Evolutionary conservation across 1,140 invertebrate genomes (phyloP).

Genomic region (Caenorhabditis remanei): DNA sequence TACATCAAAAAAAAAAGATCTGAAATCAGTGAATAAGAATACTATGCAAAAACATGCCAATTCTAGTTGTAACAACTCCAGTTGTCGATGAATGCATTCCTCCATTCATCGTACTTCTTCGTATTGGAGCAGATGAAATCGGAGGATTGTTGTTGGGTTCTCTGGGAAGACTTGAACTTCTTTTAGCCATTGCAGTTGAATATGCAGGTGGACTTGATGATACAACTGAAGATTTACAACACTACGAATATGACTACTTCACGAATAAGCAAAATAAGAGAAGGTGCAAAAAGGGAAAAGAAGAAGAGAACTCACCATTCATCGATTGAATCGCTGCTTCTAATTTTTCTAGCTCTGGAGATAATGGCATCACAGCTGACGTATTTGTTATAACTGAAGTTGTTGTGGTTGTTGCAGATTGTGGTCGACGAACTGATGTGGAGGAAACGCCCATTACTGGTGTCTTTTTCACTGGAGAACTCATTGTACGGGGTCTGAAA

Average conservation of each 20-base stretch:
- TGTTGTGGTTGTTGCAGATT: constrained; percentile 12
- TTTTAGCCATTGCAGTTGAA: constrained; percentile 44
- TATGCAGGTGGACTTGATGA: constrained; percentile 3
- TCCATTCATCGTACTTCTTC: constrained; percentile 47
- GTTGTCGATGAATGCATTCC: constrained; percentile 38
- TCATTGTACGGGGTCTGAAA: constrained; percentile 43
- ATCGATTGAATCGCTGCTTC: constrained; percentile 26
- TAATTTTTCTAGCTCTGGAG: constrained; percentile 6
- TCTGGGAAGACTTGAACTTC: constrained; percentile 42
- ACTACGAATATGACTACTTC: not conserved
- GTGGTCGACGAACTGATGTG: constrained; percentile 23
- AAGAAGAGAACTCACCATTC: constrained; percentile 2
- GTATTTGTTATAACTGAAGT: constrained; percentile 43
- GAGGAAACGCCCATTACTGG: constrained; percentile 41
- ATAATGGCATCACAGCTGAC: constrained; percentile 18
- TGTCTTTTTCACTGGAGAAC: constrained; percentile 40
- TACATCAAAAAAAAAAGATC: not conserved
- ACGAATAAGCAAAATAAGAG: not conserved
- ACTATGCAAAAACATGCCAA: constrained; percentile 29
- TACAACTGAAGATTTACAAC: constrained; percentile 35
- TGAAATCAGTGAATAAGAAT: too few species aligned
- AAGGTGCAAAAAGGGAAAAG: not conserved
- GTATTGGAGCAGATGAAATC: constrained; percentile 3
- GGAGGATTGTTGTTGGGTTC: constrained; percentile 37
- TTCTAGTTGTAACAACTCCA: constrained; percentile 16